These are phyloP conservation scores for Clavelina lepadiformis DNA, from an alignment of 23 tunicate species.

Conservation along the genomic window DNA sequence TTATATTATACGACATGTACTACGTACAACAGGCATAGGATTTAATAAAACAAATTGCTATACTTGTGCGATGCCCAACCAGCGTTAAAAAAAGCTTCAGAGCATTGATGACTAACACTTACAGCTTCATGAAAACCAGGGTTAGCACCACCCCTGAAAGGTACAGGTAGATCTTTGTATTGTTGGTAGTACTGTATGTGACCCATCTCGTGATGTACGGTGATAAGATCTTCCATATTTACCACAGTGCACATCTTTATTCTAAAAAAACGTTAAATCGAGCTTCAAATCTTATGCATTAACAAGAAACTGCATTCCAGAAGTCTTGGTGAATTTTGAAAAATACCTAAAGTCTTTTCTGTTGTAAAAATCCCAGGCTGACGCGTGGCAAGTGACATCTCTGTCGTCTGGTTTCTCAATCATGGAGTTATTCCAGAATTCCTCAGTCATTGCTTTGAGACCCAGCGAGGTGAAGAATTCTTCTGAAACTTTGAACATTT, in stretches of 20 bases:
- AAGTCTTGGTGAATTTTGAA: neutral
- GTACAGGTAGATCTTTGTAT: constrained; percentile 74
- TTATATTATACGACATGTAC: too few relatives aligned
- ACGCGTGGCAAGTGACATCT: constrained; percentile 97
- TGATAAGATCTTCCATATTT: constrained; percentile 82
- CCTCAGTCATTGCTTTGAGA: constrained; percentile 73
- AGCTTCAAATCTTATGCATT: too few relatives aligned
- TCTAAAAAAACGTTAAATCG: constrained; percentile 30
- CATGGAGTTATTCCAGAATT: constrained; percentile 90
- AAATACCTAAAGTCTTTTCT: constrained; percentile 71
- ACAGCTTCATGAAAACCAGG: constrained; percentile 99
- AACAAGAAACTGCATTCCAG: too few relatives aligned
- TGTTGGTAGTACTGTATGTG: constrained; percentile 97
- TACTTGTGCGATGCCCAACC: too few relatives aligned
- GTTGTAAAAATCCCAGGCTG: constrained; percentile 99
- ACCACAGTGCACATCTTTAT: constrained; percentile 94
- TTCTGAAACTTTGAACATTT: constrained; percentile 87
- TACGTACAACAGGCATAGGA: too few relatives aligned
- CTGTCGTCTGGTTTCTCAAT: constrained; percentile 65
- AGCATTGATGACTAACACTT: neutral
- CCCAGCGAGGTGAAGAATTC: constrained; percentile 83
- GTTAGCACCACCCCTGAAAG: constrained; percentile 92
- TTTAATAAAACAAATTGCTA: too few relatives aligned
- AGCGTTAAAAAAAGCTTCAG: neutral
- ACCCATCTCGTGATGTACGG: constrained; percentile 98